These are phyloP conservation scores for Crotalus horridus DNA, from an alignment of 2,113 vertebrate genomes.

Conservation along the genomic window DNA sequence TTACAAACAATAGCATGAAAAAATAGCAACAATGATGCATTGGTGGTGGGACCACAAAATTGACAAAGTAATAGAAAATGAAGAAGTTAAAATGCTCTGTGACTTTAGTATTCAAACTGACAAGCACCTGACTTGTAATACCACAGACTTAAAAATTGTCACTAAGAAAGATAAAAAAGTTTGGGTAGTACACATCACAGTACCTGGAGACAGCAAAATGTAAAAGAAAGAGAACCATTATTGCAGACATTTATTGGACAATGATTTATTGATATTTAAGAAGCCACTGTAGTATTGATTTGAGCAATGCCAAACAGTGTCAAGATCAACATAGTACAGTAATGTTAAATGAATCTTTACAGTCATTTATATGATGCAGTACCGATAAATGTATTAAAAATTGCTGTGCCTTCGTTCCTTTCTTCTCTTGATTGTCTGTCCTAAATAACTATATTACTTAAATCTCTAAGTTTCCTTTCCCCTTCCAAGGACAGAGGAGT, in stretches of 20 bases:
- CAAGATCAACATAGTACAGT: not conserved
- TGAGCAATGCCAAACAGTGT: not conserved
- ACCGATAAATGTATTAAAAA: not conserved
- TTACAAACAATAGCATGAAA: too few species aligned
- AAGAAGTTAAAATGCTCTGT: too few species aligned
- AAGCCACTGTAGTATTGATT: not conserved
- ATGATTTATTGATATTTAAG: constrained; percentile 17
- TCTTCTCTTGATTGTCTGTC: not conserved
- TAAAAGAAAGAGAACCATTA: constrained; percentile 11
- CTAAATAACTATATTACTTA: not conserved
- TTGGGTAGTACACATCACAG: too few species aligned
- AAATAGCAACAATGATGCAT: too few species aligned
- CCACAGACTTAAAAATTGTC: too few species aligned
- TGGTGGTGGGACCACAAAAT: too few species aligned
- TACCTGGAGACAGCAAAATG: too few species aligned
- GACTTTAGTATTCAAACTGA: too few species aligned
- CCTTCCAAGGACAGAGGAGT: not conserved
- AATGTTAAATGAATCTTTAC: not conserved
- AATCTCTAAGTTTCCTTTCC: not conserved
- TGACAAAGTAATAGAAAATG: too few species aligned
- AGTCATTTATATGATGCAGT: constrained; percentile 20
- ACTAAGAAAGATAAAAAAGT: too few species aligned
- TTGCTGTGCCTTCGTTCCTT: not conserved
- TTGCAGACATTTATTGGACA: constrained; percentile 14
- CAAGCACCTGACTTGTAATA: too few species aligned